phyloP scores from a whole-genome alignment of 2,113 vertebrate genomes.

The Brachyhypopomus gauderio region DNA sequence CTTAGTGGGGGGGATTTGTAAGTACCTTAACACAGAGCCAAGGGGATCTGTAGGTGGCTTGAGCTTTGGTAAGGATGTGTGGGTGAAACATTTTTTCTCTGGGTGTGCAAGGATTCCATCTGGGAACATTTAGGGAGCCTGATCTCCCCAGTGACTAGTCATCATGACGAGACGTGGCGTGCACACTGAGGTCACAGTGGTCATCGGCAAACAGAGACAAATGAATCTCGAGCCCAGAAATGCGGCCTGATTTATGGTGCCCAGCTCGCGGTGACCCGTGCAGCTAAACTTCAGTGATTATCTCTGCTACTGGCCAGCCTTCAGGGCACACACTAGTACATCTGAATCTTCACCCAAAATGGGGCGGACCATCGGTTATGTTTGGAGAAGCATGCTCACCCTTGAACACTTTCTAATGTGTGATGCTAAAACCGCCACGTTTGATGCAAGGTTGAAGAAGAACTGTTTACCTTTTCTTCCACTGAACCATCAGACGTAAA shows the following conservation, averaged over 20 bases:
- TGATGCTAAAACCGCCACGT: background rate
- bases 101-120: constrained; percentile 61
- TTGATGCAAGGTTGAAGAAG: background rate
- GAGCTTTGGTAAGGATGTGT: constrained; percentile 27
- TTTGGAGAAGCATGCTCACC: background rate
- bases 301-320: constrained; percentile 4
- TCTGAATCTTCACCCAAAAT: background rate
- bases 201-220: constrained; percentile 48
- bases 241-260: constrained; percentile 62
- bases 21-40: too few relatives aligned
- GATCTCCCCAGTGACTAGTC: constrained; percentile 61
- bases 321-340: background rate
- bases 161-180: constrained; percentile 61
- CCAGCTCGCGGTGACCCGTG: constrained; percentile 55
- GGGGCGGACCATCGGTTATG: background rate
- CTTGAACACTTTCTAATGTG: background rate
- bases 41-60: too few relatives aligned
- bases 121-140: constrained; percentile 67
- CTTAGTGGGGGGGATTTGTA: too few relatives aligned
- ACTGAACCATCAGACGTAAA: too few relatives aligned
- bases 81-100: constrained; percentile 10
- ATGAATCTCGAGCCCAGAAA: constrained; percentile 37
- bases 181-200: constrained; percentile 62
- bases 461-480: too few relatives aligned
- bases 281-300: background rate